phyloP scores from a whole-genome alignment of 1,140 invertebrate genomes.

The Ceratina australensis region DNA sequence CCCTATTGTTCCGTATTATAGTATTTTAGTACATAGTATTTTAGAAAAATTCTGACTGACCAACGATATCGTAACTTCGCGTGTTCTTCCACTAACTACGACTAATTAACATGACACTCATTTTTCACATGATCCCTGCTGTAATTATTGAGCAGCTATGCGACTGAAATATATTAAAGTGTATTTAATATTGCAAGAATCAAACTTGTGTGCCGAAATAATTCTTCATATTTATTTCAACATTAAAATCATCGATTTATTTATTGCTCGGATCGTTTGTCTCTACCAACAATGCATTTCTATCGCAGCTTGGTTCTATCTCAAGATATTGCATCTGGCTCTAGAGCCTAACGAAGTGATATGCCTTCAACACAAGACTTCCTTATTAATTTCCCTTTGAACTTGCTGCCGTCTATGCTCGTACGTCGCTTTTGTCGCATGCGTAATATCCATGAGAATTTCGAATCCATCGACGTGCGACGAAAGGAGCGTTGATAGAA shows the following conservation, averaged over 20 bases:
- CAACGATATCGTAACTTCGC: not conserved
- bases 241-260: no score
- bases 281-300: no score
- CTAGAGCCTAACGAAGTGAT: not conserved
- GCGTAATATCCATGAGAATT: conserved; percentile 34
- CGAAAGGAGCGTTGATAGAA: conserved; percentile 2
- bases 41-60: conserved; percentile 9
- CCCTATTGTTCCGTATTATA: conserved; percentile 12
- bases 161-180: no score
- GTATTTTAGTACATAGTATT: conserved; percentile 12
- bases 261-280: not conserved
- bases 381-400: conserved; percentile 38
- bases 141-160: no score
- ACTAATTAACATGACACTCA: no score
- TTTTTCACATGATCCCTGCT: no score
- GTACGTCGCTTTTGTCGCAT: not conserved
- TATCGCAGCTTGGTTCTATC: no score
- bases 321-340: no score
- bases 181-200: no score
- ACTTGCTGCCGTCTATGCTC: conserved; percentile 3
- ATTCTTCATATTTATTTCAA: no score
- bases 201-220: no score
- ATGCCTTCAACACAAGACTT: conserved; percentile 4
- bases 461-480: not conserved
- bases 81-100: not conserved